These are phyloP conservation scores for Python bivittatus DNA, from an alignment of 2,113 vertebrate genomes.

Conservation along the genomic window DNA sequence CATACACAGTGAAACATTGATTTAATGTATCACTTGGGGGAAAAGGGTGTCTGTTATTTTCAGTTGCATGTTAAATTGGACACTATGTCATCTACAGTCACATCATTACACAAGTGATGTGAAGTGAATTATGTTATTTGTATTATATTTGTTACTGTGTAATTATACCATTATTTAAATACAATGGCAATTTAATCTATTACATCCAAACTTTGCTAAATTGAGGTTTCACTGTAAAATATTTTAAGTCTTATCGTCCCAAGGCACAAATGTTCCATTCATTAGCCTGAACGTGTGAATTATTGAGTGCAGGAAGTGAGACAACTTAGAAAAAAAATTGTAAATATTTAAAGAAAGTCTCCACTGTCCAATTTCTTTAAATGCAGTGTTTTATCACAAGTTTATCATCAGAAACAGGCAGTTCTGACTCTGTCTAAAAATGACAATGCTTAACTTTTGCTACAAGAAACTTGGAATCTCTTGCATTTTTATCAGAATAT, in stretches of 20 bases:
- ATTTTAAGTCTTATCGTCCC: neutral
- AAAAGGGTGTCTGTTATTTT: neutral
- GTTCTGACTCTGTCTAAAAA: neutral
- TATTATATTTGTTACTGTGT: neutral
- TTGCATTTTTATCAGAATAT: neutral
- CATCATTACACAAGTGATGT: neutral
- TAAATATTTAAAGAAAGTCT: neutral
- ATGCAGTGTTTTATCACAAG: accelerated
- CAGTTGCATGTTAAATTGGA: neutral
- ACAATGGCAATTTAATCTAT: no score
- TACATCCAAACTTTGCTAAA: neutral
- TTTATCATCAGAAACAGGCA: neutral
- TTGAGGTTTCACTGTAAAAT: neutral
- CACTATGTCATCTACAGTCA: neutral
- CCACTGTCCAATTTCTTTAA: neutral
- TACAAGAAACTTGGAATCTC: neutral
- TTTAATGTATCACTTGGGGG: neutral
- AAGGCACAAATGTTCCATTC: neutral
- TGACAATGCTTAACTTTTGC: neutral
- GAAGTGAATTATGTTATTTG: neutral
- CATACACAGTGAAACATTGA: neutral
- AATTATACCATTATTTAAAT: neutral
- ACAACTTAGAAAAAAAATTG: neutral
- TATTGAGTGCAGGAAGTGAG: neutral
- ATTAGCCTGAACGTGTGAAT: neutral